Conservation (phyloP, 2,113 vertebrate genomes). For the Podarcis cretensis region DNA sequence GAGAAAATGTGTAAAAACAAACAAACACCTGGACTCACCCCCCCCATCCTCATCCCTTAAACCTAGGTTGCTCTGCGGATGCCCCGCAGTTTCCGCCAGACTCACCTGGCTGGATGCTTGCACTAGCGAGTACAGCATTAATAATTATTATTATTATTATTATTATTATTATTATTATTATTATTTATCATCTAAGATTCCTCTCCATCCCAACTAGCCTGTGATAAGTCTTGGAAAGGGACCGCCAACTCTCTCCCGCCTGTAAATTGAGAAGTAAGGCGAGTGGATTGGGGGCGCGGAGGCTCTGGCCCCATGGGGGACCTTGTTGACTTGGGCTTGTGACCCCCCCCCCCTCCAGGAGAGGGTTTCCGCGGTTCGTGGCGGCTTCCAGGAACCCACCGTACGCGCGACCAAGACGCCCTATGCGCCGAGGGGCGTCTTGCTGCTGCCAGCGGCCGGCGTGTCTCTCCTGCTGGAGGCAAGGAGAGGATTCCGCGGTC, state of each 20-base stretch:
- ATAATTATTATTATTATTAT: background rate
- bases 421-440: conserved; percentile 55
- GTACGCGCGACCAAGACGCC: conserved; percentile 67
- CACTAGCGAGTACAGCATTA: background rate
- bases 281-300: conserved; percentile 36
- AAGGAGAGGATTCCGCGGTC: too few species aligned
- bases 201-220: background rate
- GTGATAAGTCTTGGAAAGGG: background rate
- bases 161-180: background rate
- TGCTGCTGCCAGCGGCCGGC: conserved; percentile 5
- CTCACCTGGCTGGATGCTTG: background rate
- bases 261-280: conserved; percentile 60
- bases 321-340: conserved; percentile 76
- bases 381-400: conserved; percentile 75
- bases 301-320: conserved; percentile 58
- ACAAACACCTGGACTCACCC: background rate
- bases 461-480: too few species aligned
- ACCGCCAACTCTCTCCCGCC: background rate
- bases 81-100: background rate
- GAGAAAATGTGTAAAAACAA: background rate
- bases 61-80: background rate
- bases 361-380: conserved; percentile 67
- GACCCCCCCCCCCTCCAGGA: conserved; percentile 51
- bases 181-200: conserved; percentile 13
- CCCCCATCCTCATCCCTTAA: background rate